Base-by-base conservation (phyloP, 1,140 invertebrate genomes). In the Cotesia chilonis region DNA sequence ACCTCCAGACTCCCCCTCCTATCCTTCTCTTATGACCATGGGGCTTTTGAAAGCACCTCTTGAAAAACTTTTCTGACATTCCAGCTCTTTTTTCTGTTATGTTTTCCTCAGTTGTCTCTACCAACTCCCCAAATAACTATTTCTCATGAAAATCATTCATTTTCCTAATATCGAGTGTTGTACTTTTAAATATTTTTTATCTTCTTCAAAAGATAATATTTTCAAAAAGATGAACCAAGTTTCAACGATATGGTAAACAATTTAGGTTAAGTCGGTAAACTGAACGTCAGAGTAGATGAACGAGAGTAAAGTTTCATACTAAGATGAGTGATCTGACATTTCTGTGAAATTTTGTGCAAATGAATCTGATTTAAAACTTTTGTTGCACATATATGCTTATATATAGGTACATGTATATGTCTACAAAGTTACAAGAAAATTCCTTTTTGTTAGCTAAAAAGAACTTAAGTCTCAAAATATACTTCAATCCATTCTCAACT, bases 351-450 rank as follows among this genome's bases (percentile, higher is more conserved):
- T 60, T 47, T 47, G 20, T 51, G 57, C 47, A 71, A 71, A 71
- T 71, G 51, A 71, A 71, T 71, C 65, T 65, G 65, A 47, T 71
- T 65, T 51, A 14, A 65, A 71, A 71, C 47, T 71, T 66, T 28
- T 28, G 28, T 28, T 28, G 28, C 1, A 28, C 28, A 28, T 28
- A 28, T 28, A 28, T 71, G 51, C 51, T 65, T 65, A 59, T 12
- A 41, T 47, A 41, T 41, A 14, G 14, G 14, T 14, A 47, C 17
- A 17, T 17, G 17, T 41, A 41, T 41, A 41, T 14, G 14, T 47
- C 41, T 47, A 9, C 57, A 9, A 59, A 9, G 14, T 9, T 17
- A 59, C 14, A 28, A 17, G 41, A 47, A 7, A 47, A 47, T 59
- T 59, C 57, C 57, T 59, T 59, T 59, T 10, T 47, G 41, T 47